Conservation (phyloP, 2,888 invertebrate species). For the Netelia fuscicornis region DNA sequence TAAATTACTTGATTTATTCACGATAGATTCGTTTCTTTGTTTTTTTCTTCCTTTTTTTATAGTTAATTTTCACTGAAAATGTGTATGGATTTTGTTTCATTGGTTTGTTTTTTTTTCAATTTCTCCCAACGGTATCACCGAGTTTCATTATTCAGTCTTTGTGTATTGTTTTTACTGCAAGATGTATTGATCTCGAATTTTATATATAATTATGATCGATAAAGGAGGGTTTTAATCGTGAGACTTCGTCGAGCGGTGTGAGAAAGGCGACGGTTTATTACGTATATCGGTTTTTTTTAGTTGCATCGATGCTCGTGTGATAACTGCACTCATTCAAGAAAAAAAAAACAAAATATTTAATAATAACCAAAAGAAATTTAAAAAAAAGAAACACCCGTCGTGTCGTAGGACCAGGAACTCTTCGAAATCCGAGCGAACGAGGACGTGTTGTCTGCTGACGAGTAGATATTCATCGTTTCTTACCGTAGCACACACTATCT, state of each 20-base stretch:
- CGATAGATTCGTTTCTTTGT: not conserved
- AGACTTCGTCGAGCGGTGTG: slow-evolving; percentile 8
- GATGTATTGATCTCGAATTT: slow-evolving; percentile 28
- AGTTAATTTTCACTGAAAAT: slow-evolving; percentile 22
- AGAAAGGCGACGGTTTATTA: slow-evolving; percentile 40
- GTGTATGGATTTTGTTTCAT: slow-evolving; percentile 2
- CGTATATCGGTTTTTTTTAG: slow-evolving; percentile 41
- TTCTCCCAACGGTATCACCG: slow-evolving; percentile 20
- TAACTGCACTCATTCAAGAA: slow-evolving; percentile 11
- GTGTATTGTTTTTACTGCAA: slow-evolving; percentile 38
- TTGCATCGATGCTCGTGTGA: slow-evolving; percentile 17
- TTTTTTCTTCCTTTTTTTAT: not conserved
- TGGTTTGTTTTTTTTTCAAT: slow-evolving; percentile 1
- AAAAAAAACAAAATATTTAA: slow-evolving; percentile 35
- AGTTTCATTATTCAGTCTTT: slow-evolving; percentile 61
- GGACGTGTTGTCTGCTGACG: slow-evolving; percentile 71
- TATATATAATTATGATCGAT: slow-evolving; percentile 58
- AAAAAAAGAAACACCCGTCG: slow-evolving; percentile 72
- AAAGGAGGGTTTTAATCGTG: slow-evolving; percentile 47
- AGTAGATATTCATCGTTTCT: slow-evolving; percentile 24
- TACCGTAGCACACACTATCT: slow-evolving; percentile 24
- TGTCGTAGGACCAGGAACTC: slow-evolving; percentile 79
- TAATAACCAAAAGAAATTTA: not conserved
- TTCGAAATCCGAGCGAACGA: slow-evolving; percentile 76
- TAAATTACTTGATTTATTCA: slow-evolving; percentile 22